Percentiles rank a stretch among this genome's conserved stretches.
Evolutionary conservation across 2,113 vertebrate species (phyloP).

Genomic region (Epinephelus lanceolatus): DNA sequence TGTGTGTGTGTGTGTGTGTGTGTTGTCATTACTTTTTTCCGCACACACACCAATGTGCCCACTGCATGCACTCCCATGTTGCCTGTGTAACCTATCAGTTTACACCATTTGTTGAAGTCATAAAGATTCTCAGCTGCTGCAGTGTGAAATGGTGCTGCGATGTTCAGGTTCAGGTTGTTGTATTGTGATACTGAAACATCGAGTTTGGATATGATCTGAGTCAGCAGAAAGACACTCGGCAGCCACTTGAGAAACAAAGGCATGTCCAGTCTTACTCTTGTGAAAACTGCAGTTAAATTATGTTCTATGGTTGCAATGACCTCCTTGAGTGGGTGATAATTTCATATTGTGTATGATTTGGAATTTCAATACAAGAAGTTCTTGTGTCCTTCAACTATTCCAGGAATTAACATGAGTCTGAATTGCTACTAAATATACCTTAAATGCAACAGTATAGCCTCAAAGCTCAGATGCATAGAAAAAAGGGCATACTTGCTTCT

Average conservation of each 20-base stretch:
- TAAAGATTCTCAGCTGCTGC: slow-evolving; percentile 67
- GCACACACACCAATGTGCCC: background rate
- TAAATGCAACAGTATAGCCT: background rate
- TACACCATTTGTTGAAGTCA: slow-evolving; percentile 64
- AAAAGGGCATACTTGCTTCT: background rate
- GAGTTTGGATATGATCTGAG: slow-evolving; percentile 14
- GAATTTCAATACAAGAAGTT: background rate
- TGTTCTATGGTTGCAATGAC: too few species aligned
- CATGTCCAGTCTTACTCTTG: background rate
- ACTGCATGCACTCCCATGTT: slow-evolving; percentile 1
- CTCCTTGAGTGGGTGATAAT: background rate
- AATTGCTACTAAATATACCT: background rate
- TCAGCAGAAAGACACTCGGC: slow-evolving; percentile 31
- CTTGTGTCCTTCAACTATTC: background rate
- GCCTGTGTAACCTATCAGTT: slow-evolving; percentile 36
- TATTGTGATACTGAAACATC: slow-evolving; percentile 34
- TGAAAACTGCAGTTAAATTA: background rate
- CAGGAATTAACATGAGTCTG: background rate
- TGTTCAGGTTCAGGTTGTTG: slow-evolving; percentile 28
- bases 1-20: slow-evolving; percentile 5
- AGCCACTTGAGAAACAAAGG: background rate
- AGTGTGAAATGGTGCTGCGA: slow-evolving; percentile 31
- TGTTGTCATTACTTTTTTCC: slow-evolving; percentile 31
- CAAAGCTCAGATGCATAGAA: background rate
- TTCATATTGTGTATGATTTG: background rate